Evolutionary conservation across 2,113 vertebrate species (phyloP), one percentile per base, ranked within the genome.

Genomic region (Lontra canadensis): DNA sequence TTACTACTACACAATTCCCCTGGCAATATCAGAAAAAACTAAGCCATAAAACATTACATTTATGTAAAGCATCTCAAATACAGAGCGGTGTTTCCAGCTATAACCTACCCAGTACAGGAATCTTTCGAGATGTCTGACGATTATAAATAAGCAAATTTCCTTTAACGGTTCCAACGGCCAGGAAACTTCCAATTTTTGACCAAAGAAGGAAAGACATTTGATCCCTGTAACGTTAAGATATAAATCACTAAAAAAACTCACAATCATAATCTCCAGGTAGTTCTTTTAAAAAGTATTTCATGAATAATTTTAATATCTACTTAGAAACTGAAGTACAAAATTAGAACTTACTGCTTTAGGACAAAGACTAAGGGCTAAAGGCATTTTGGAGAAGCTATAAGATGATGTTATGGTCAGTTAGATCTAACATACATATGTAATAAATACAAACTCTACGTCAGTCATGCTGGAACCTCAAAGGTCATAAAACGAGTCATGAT

Each of bases 121-220:
- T 99, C 98, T 99, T 99, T 98, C 99, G 99, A 97, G 99, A 99
- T 14, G 99, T 99, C 98, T 99, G 99, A 95, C 98, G 99, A 97
- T 99, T 99, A 98, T 99, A 99, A 98, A 99, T 99, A 63, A 99
- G 99, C 94, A 99, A 98, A 97, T 99, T 99, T 99, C 99, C 99
- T 98, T 99, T 99, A 14, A 99, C 98, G 93, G 99, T 99, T 94
- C 99, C 99, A 79, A 99, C 99, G 92, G 99, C 99, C 98, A 99
- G 98, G 74, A 99, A 97, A 25, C 99, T 98, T 93, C 99, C 99
- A 20, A 98, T 98, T 98, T 99, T 99, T 97, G 99, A 99, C 99
- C 99, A 99, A 76, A 99, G 96, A 90, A 99, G 97, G 92, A 99
- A 99, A 95, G 99, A 99, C 99, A 99, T 99, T 89, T 99, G 98